phyloP scores from a whole-genome alignment of 2,888 invertebrate species.

The Morpho achilles region DNA sequence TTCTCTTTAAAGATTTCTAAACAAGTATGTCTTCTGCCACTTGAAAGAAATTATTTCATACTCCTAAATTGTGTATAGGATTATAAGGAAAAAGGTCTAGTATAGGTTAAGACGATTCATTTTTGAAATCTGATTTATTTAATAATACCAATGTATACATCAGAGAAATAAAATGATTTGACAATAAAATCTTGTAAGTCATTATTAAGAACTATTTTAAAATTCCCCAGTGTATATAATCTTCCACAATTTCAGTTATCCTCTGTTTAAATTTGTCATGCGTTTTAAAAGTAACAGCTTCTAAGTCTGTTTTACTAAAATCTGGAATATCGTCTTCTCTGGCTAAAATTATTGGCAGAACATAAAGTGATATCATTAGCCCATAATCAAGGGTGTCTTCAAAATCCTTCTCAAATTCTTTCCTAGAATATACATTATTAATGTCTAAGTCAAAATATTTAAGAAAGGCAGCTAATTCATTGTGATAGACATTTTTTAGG shows the following conservation, averaged over 20 bases:
- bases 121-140: no score
- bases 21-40: no score
- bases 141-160: no score
- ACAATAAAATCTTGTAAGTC: not conserved
- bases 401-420: conserved; percentile 30
- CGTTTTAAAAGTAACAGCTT: conserved; percentile 19
- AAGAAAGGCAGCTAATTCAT: conserved; percentile 34
- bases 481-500: conserved; percentile 40
- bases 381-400: conserved; percentile 29
- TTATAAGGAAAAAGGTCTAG: no score
- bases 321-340: conserved; percentile 29
- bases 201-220: conserved; percentile 22
- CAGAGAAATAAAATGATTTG: no score
- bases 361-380: conserved; percentile 19
- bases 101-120: no score
- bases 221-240: conserved; percentile 37
- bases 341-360: conserved; percentile 28
- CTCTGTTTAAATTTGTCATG: conserved; percentile 27
- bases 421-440: conserved; percentile 28
- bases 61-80: no score
- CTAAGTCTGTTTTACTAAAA: conserved; percentile 18
- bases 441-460: conserved; percentile 37
- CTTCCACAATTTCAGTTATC: conserved; percentile 33
- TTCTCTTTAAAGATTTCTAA: no score
- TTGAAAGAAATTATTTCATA: no score